Base-by-base conservation (phyloP, 2,113 vertebrate species). In the Paramormyrops kingsleyae region DNA sequence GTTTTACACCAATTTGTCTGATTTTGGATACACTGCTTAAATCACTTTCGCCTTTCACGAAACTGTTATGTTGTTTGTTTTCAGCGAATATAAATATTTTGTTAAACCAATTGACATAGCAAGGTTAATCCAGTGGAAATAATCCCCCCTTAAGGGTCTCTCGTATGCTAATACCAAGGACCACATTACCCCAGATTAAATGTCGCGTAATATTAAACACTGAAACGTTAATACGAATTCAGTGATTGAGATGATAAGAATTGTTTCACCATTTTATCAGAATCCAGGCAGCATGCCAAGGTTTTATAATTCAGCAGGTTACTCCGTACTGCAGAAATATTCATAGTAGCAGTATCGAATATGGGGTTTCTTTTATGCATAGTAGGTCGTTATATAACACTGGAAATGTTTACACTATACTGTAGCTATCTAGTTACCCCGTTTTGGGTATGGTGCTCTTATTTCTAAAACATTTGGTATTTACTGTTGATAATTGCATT, bases 331-430 rank as follows among this genome's bases (percentile, higher is more conserved):
- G 53, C 87, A 88, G 53, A 88, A 66, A 88, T 50, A 35, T 52
- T 52, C 50, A 87, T 44, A 50, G 50, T 87, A 1, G 27, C 85
- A 56, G n/a, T 56, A 35, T 87, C 47, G 49, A 87, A 53, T 87
- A 52, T 53, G 85, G 12, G 85, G 85, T 35, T 56, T 87, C 50
- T 87, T 87, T 87, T 87, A 53, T n/a, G 31, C 85, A 84, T 84
- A 31, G 49, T 27, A 53, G 35, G 85, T 24, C 31, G 85, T 87
- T 53, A 56, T 87, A n/a, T 87, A 47, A 87, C 85, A 87, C 85
- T 52, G 27, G 13, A 39, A 53, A 52, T 87, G 50, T 87, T 87
- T 87, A 87, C 85, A 87, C 85, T 56, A 56, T 39, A 39, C 46
- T 15, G 44, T 50, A 56, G n/a, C 24, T 87, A 53, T 87, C 85